These are phyloP conservation scores for Azorinus chamasolen DNA, from an alignment of 2,888 invertebrate genomes.

Conservation along the genomic window DNA sequence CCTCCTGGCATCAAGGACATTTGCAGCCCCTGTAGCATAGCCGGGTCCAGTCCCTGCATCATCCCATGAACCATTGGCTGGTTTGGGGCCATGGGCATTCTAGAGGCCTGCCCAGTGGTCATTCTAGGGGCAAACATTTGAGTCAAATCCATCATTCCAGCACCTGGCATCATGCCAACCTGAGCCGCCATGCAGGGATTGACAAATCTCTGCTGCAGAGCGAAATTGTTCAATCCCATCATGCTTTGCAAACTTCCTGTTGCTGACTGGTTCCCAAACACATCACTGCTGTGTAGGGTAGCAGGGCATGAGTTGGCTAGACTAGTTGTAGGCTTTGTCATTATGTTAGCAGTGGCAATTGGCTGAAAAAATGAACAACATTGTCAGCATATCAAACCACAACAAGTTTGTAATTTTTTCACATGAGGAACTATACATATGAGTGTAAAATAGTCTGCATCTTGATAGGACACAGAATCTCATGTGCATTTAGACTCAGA, in stretches of 20 bases:
- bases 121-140: no score
- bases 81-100: no score
- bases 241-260: conserved; percentile 33
- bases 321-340: conserved; percentile 44
- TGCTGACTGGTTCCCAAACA: conserved; percentile 32
- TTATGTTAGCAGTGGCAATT: conserved; percentile 58
- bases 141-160: conserved; percentile 27
- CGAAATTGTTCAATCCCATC: conserved; percentile 18
- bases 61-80: no score
- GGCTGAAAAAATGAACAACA: conserved; percentile 48
- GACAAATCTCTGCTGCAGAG: conserved; percentile 39
- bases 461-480: no score
- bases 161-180: conserved; percentile 34
- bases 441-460: no score
- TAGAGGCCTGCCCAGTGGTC: no score
- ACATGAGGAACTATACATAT: no score
- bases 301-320: not conserved
- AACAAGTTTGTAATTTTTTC: no score
- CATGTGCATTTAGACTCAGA: no score
- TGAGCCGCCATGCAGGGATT: conserved; percentile 28
- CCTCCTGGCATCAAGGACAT: no score
- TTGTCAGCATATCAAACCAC: not conserved
- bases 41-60: not conserved
- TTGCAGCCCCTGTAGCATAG: not conserved
- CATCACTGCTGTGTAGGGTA: conserved; percentile 3